Evolutionary conservation across 2,113 vertebrate species (phyloP).

Genomic region (Phylloscopus trochilus): DNA sequence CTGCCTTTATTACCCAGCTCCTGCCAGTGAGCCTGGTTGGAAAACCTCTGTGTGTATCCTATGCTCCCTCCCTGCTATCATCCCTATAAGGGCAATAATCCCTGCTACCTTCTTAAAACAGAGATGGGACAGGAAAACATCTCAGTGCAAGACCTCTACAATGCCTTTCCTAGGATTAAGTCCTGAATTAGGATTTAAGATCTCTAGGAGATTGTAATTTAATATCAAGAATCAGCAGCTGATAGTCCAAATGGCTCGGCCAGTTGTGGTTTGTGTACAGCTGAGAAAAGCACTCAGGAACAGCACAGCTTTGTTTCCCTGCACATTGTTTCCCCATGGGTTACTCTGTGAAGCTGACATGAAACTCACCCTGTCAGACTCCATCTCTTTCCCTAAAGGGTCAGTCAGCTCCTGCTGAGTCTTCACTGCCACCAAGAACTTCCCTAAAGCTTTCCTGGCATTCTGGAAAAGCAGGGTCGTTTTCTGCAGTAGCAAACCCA

Average conservation of each 20-base stretch:
- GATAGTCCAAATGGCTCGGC: not conserved
- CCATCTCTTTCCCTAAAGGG: not conserved
- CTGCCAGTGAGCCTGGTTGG: not conserved
- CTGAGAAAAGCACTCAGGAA: not conserved
- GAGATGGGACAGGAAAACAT: not conserved
- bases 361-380: not conserved
- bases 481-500: not conserved
- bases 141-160: not conserved
- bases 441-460: not conserved
- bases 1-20: not conserved
- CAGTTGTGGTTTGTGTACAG: not conserved
- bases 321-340: fast-evolving
- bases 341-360: not conserved
- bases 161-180: not conserved
- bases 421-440: not conserved
- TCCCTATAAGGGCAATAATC: not conserved
- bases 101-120: not conserved
- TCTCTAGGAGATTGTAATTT: not conserved
- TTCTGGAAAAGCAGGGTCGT: not conserved
- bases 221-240: not conserved
- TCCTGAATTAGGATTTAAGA: not conserved
- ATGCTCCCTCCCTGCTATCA: not conserved
- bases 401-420: not conserved
- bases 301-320: not conserved
- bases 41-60: not conserved